Evolutionary conservation across 2,888 invertebrate species (phyloP), one percentile per base, ranked within the genome.

Genomic region (Meloe dianella): DNA sequence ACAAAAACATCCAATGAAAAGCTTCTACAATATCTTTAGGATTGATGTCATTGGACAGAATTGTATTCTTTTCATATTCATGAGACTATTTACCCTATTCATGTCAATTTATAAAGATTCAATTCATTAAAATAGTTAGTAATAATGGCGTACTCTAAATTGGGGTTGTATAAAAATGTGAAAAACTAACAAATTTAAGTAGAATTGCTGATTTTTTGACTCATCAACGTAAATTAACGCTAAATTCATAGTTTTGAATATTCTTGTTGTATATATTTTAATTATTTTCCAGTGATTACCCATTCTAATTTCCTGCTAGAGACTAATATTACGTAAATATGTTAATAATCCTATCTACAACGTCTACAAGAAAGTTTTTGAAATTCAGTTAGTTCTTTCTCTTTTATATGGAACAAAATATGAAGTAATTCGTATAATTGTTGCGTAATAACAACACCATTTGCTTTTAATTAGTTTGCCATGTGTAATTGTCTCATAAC

Each of bases 271-370:
- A 64, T 64, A 61, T 67, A 67, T 67, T 65, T 67, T 67, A 67
- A 67, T 67, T 65, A 67, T 65, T 67, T 67, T 65, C 60, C 67
- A 65, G 64, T 64, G 64, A 67, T 65, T 67, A 60, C 64, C 59
- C 60, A 56, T 41, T 67, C 60, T 57, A 64, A 57, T 60, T 67
- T 60, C 63, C 60, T 63, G 24, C 63, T 41, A 20, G 20, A 20
- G 17, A 41, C 1, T 7, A 41, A 41, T 41, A 41, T 41, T 17
- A 17, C 38, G 17, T 41, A 17, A 47, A 47, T 47, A 47, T 47
- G 47, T 20, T 47, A 47, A 47, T 47, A 20, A 47, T 20, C 20
- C 4, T 20, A 47, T 9, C 41, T 17, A 17, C 2, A 47, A 47
- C 10, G 20, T 9, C 8, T 20, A 35, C 12, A 14, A 35, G 35